Base-by-base conservation (phyloP, 2,113 vertebrate genomes). In the Onychostruthus taczanowskii region DNA sequence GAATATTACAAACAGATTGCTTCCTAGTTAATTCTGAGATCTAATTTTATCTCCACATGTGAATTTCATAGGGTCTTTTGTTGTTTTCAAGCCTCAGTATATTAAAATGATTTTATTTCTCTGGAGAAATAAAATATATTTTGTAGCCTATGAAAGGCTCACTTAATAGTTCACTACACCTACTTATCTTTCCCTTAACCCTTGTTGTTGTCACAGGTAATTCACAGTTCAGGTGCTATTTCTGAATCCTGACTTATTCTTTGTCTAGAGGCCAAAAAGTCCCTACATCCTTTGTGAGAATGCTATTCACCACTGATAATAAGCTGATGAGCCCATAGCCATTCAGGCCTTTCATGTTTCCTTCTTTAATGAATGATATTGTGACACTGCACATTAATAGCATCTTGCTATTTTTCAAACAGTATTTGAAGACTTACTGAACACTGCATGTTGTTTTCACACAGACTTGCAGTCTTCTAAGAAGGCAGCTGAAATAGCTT, bases 381-480 rank as follows among this genome's bases (percentile, higher is more conserved):
- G 69, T 13, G 13, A 94, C 69, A 73, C 64, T 86, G 62, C 76
- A 75, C 73, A 68, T 89, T 75, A 94, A 84, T 62, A 72, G 73
- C 52, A 84, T 49, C 81, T 89, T 84, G 41, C 53, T 84, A 56
- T 90, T 95, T 87, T 90, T 87, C 84, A 84, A 86, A 87, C 23
- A 64, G 63, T 41, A 84, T 91, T 78, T 94, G 89, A 92, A 94
- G 89, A 93, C 58, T 13, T n/a, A 64, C 56, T 81, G 77, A 95
- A 72, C 28, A 52, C 0, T n/a, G 61, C 16, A 7, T 24, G 27
- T 89, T 94, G 77, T 81, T 95, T 90, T 77, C 73, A 74, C 28
- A 61, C 24, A 35, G 68, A 66, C 59, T 67, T 69, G 19, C 59
- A 49, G n/a, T 11, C 73, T 87, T 81, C n/a, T 63, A 68, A 82